Evolutionary conservation across 2,113 vertebrate genomes (phyloP), one percentile per base, ranked within the genome.

Genomic region (Muscicapa adusta): DNA sequence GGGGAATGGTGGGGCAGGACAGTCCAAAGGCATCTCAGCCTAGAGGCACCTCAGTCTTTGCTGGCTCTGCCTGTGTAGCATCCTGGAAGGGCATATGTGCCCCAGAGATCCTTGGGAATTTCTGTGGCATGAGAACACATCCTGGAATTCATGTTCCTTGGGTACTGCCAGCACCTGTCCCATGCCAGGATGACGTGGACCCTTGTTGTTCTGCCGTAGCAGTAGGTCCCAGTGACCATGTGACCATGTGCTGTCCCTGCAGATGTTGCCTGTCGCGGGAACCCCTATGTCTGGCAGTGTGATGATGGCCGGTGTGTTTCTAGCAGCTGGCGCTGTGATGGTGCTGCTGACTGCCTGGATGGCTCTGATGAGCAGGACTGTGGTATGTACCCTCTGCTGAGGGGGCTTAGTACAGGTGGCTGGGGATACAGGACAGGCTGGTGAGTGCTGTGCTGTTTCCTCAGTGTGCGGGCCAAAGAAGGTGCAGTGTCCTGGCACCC

Each of bases 321-420:
- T 53, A 71, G 62, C 29, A 74, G 89, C 29, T 99, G 98, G 98
- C 97, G 96, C 51, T 99, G 99, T 22, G 98, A 99, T 7, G 98
- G 98, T 15, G 51, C 51, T 6, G 96, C 98, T 18, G 99, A 99
- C 97, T 99, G 99, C 93, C 79, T 97, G 81, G 99, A 99, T 92
- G 98, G 98, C 51, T 99, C 99, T 3, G 99, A 99, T 93, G 99
- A 99, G 93, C 97, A 97, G 63, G 96, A 98, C 36, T 99, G 99
- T n/a, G 97, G 99, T 98, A 85, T 0, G 98, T 96, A 29, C 25
- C 7, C 12, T 40, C 10, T 33, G 10, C 61, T 8, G 9, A 14
- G 31, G 8, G 23, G 0, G 9, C 23, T 8, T 26, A 29, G 11
- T 0, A 3, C 15, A 22, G 13, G 8, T 10, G 28, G 2, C 40